A percentile compares a stretch with the other conserved stretches of the same genome.
Evolutionary conservation across 2,888 invertebrate genomes (phyloP).

Genomic region (Andrena trimmerana): DNA sequence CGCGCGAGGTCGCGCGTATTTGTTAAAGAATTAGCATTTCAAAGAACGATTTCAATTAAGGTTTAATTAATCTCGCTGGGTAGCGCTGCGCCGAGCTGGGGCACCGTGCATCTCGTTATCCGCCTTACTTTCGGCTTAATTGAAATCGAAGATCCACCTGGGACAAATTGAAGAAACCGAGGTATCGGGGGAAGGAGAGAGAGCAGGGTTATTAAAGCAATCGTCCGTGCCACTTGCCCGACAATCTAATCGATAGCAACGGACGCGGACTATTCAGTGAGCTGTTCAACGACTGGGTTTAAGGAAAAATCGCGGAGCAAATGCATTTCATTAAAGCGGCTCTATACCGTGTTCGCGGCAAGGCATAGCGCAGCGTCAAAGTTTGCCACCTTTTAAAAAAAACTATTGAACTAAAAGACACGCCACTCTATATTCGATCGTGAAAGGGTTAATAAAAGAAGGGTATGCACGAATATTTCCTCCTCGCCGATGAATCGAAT

Average conservation of each 20-base stretch:
- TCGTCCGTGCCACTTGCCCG: not conserved
- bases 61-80: slow-evolving; percentile 84
- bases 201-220: slow-evolving; percentile 24
- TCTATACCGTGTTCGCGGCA: too few species aligned
- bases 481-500: slow-evolving; percentile 9
- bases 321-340: not conserved
- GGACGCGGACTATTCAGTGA: not conserved
- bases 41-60: slow-evolving; percentile 85
- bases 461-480: slow-evolving; percentile 6
- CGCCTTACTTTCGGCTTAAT: slow-evolving; percentile 84
- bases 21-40: slow-evolving; percentile 85
- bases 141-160: slow-evolving; percentile 78
- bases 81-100: slow-evolving; percentile 52
- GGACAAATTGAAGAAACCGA: slow-evolving; percentile 39
- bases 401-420: not conserved
- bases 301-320: not conserved
- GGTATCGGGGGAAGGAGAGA: not conserved
- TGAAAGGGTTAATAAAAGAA: slow-evolving; percentile 26
- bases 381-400: slow-evolving; percentile 3
- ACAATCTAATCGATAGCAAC: not conserved
- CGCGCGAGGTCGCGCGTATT: slow-evolving; percentile 77
- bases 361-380: not conserved
- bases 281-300: not conserved
- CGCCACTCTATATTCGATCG: slow-evolving; percentile 14
- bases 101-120: slow-evolving; percentile 75